Percentiles rank a stretch among this genome's conserved stretches.
These are phyloP conservation scores for Danionella dracula DNA, from an alignment of 2,797 vertebrate genomes.

Conservation along the genomic window DNA sequence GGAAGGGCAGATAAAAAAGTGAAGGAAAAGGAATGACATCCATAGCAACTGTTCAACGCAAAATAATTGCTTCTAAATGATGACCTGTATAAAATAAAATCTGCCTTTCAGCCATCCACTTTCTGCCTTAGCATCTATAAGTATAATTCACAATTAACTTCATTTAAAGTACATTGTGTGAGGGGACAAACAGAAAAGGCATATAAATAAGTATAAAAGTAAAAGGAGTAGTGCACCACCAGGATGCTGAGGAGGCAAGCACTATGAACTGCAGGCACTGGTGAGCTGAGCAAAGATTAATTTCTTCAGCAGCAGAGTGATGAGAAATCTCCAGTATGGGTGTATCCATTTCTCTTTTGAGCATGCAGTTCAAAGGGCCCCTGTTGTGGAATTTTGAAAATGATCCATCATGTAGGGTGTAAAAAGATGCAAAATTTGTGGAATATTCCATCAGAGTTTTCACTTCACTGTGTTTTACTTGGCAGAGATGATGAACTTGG, in stretches of 20 bases:
- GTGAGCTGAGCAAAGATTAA: constrained; percentile 46
- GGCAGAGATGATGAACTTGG: too few relatives aligned
- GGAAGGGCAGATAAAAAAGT: constrained; percentile 1
- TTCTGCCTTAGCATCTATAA: too few relatives aligned
- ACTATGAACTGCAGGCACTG: constrained; percentile 42
- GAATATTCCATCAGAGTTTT: too few relatives aligned
- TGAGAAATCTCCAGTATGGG: constrained; percentile 14
- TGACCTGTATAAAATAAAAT: constrained; percentile 52
- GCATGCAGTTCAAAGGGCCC: too few relatives aligned
- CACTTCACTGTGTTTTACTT: too few relatives aligned
- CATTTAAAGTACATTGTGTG: constrained; percentile 59
- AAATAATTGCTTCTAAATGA: constrained; percentile 51
- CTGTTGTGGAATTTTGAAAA: too few relatives aligned
- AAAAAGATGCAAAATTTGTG: too few relatives aligned
- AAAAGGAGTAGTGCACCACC: constrained; percentile 48
- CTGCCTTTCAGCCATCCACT: constrained; percentile 62
- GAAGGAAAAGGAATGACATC: not conserved
- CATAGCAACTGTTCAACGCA: constrained; percentile 37
- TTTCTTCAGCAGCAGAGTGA: constrained; percentile 40
- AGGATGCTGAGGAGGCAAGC: constrained; percentile 34
- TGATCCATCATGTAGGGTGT: too few relatives aligned
- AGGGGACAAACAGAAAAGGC: constrained; percentile 39
- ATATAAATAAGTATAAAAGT: constrained; percentile 45
- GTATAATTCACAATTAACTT: too few relatives aligned
- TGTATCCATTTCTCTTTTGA: constrained; percentile 1